These are phyloP conservation scores for Ptyas mucosa DNA, from an alignment of 2,113 vertebrate species.

Conservation along the genomic window DNA sequence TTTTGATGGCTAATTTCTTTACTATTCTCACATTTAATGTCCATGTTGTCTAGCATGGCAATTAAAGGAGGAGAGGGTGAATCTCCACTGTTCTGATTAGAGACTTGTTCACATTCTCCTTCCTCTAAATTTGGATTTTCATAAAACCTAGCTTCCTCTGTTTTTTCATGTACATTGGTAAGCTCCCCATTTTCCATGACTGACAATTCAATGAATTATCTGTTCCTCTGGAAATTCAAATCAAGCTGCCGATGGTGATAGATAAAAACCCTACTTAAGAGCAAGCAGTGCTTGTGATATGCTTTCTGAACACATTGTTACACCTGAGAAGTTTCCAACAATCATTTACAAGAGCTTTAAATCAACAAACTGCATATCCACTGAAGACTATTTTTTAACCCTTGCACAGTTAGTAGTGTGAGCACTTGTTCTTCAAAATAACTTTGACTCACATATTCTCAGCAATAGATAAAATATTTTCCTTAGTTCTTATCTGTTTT, in stretches of 20 bases:
- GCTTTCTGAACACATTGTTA: slow-evolving; percentile 54
- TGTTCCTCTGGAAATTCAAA: slow-evolving; percentile 11
- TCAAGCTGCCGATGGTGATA: slow-evolving; percentile 21
- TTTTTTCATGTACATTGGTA: slow-evolving; percentile 42
- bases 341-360: slow-evolving; percentile 74
- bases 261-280: slow-evolving; percentile 13
- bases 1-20: slow-evolving; percentile 33
- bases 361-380: slow-evolving; percentile 60
- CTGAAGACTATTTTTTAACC: slow-evolving; percentile 63
- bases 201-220: slow-evolving; percentile 27
- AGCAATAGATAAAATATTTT: not conserved
- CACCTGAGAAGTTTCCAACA: slow-evolving; percentile 64
- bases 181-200: slow-evolving; percentile 65
- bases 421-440: not conserved
- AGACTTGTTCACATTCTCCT: not conserved
- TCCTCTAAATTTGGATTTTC: slow-evolving; percentile 31
- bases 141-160: not conserved
- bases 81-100: slow-evolving; percentile 29
- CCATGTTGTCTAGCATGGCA: slow-evolving; percentile 31
- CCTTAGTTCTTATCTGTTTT: not conserved
- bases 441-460: not conserved
- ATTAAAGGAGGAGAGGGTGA: not conserved
- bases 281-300: slow-evolving; percentile 37
- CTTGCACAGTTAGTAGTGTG: slow-evolving; percentile 24
- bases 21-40: slow-evolving; percentile 11